Evolutionary conservation across 2,888 invertebrate genomes (phyloP), one percentile per base, ranked within the genome.

Genomic region (Omphaloscelis lunosa): DNA sequence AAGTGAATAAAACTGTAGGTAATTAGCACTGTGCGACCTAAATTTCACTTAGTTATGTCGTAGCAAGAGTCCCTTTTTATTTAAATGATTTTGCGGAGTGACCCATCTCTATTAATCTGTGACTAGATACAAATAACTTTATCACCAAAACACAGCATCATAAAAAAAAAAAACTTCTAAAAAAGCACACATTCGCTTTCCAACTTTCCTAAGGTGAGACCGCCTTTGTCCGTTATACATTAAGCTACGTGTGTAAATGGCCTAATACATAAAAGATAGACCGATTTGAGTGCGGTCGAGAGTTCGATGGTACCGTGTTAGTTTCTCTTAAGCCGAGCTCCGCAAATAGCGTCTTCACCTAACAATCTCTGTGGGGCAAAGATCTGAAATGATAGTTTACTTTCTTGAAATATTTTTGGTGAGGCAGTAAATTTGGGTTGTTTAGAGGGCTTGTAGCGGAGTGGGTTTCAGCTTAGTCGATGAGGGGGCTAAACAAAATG

Each of bases 191-290:
- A 58, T 78, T 72, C 34, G 66, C 41, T 66, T 78, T 51, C 23
- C 34, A 67, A 56, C 23, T 67, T 73, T 69, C 39, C 62, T 12
- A 41, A 80, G 79, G 78, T 87, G 74, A 77, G 75, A 80, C 71
- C 56, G 65, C 72, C 79, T 86, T 86, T 88, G 83, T 86, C 77
- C 83, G 65, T 58, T 73, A 63, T 75, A 80, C 69, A 71, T 67
- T 80, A 77, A 72, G 84, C 66, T 77, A 76, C 61, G 83, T 78
- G 80, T 80, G 83, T 65, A 83, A 89, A 89, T 89, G 76, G 84
- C 82, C 87, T 89, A 84, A 89, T 89, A 89, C 89, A 89, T 89
- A 89, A 89, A 89, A 89, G 86, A 89, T 89, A 69, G 71, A 62
- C 58, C 84, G 76, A 87, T 89, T 88, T 82, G 81, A 80, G 86